Conservation (phyloP, 2,113 vertebrate genomes). For the Rallus limicola region DNA sequence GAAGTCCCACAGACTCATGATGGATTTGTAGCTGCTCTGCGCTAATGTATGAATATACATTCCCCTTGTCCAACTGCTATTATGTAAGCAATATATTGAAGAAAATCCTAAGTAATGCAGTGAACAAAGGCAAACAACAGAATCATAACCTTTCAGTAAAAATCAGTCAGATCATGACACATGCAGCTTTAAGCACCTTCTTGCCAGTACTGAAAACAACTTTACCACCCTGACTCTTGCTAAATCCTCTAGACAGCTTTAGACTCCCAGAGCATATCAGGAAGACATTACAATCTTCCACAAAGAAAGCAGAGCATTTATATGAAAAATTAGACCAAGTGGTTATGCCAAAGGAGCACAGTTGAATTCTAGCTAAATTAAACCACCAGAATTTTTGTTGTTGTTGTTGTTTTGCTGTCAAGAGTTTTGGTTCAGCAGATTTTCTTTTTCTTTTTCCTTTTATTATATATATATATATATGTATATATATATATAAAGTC, state of each 20-base stretch:
- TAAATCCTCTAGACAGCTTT: background rate
- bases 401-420: background rate
- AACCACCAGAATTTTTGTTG: background rate
- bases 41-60: background rate
- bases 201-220: background rate
- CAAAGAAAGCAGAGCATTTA: background rate
- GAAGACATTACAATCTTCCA: background rate
- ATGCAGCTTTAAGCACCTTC: background rate
- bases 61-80: background rate
- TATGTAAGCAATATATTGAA: background rate
- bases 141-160: background rate
- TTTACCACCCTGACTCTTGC: background rate
- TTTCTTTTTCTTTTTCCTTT: background rate
- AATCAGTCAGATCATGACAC: background rate
- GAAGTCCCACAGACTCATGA: background rate
- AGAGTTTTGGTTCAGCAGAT: background rate
- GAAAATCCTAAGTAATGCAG: background rate
- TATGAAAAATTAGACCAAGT: conserved; percentile 4
- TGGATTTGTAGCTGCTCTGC: background rate
- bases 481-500: no score
- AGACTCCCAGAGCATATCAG: background rate
- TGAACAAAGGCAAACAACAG: background rate
- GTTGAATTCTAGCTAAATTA: background rate
- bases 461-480: background rate
- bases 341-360: background rate